A percentile compares a stretch with the other conserved stretches of the same genome.
Conservation (phyloP, 2,113 vertebrate species). For the Ibidorhyncha struthersii region DNA sequence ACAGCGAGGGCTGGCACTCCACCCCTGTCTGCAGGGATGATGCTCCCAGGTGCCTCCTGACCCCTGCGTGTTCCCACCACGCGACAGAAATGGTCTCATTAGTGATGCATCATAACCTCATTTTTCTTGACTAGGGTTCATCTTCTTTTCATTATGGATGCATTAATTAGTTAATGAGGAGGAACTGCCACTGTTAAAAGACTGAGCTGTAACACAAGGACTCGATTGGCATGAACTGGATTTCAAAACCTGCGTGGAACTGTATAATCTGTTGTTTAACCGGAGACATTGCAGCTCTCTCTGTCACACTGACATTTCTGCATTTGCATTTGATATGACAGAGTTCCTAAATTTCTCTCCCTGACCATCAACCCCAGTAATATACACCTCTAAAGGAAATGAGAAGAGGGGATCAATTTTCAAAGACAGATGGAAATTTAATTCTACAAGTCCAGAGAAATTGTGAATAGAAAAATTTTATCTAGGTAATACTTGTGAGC, state of each 20-base stretch:
- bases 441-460: not conserved
- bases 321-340: not conserved
- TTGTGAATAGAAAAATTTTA: not conserved
- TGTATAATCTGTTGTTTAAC: not conserved
- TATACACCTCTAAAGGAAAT: not conserved
- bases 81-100: not conserved
- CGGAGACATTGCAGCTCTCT: not conserved
- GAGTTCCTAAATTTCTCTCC: not conserved
- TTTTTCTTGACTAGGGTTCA: slow-evolving; percentile 12
- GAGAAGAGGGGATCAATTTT: not conserved
- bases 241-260: not conserved
- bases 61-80: not conserved
- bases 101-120: not conserved
- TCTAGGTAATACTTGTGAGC: not conserved
- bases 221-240: not conserved
- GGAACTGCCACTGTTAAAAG: not conserved
- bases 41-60: not conserved
- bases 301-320: not conserved
- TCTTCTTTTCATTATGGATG: slow-evolving; percentile 31
- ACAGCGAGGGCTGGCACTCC: rapidly evolving
- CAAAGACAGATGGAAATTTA: not conserved
- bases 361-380: not conserved
- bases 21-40: rapidly evolving
- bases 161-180: slow-evolving; percentile 1
- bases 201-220: not conserved